A percentile compares a stretch with the other conserved stretches of the same genome.
Evolutionary conservation across 64 coral and sea anemone species (phyloP).

Genomic region (Dendronephthya gigantea): DNA sequence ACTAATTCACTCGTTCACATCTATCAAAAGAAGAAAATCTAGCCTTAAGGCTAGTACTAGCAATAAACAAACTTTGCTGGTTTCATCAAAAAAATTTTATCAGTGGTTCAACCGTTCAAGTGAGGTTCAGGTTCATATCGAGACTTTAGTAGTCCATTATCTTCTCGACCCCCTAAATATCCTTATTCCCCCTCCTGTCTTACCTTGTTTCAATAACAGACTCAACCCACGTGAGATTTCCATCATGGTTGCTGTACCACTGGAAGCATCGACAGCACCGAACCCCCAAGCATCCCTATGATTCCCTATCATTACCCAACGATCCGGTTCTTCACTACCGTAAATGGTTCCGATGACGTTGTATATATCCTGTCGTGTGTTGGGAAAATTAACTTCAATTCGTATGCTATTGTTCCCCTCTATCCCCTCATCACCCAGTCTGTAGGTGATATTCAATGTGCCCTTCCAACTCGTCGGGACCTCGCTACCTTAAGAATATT

Average conservation of each 20-base stretch:
- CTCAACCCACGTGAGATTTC: constrained; percentile 62
- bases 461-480: constrained; percentile 63
- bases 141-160: neutral
- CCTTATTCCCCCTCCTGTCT: neutral
- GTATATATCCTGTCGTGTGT: constrained; percentile 51
- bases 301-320: constrained; percentile 73
- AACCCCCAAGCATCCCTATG: constrained; percentile 96
- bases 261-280: constrained; percentile 88
- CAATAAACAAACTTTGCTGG: too few relatives aligned
- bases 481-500: constrained; percentile 20
- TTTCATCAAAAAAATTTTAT: too few relatives aligned
- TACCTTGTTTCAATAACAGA: constrained; percentile 35
- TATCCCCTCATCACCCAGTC: constrained; percentile 46
- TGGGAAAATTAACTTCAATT: constrained; percentile 69
- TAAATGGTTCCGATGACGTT: constrained; percentile 75
- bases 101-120: too few relatives aligned
- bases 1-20: too few relatives aligned
- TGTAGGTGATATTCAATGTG: constrained; percentile 67
- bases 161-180: neutral
- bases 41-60: too few relatives aligned
- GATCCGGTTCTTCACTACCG: constrained; percentile 77
- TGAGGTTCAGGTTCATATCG: neutral
- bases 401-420: constrained; percentile 35
- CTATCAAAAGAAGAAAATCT: too few relatives aligned
- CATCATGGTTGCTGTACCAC: constrained; percentile 82